phyloP scores from a whole-genome alignment of 2,888 invertebrate genomes.

The Ischnura elegans region DNA sequence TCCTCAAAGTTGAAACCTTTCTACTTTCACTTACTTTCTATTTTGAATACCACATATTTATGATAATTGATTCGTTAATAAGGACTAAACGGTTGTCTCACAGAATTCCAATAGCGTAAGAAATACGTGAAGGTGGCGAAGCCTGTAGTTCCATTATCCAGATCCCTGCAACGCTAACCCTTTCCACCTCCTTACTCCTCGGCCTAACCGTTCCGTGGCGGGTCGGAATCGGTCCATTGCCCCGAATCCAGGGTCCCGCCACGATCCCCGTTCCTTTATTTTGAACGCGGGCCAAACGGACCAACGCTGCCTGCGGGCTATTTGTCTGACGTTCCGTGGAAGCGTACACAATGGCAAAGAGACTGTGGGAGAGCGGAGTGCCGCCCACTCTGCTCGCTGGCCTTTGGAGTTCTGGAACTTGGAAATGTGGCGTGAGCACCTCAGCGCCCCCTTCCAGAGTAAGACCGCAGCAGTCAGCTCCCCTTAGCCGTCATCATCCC shows the following conservation, averaged over 20 bases:
- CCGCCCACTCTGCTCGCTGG: not conserved
- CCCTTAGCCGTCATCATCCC: too few species aligned
- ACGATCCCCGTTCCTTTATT: not conserved
- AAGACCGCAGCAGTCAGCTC: not conserved
- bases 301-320: not conserved
- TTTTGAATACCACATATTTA: too few species aligned
- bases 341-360: not conserved
- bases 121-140: too few species aligned
- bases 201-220: not conserved
- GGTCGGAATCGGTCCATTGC: slow-evolving; percentile 44
- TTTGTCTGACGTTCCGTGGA: slow-evolving; percentile 10
- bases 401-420: not conserved
- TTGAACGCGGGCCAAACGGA: slow-evolving; percentile 18
- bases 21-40: too few species aligned
- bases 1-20: too few species aligned
- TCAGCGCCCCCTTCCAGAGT: not conserved
- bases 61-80: too few species aligned
- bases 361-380: not conserved
- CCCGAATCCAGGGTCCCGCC: not conserved
- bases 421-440: not conserved
- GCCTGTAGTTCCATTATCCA: slow-evolving; percentile 18
- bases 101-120: not conserved
- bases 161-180: not conserved
- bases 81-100: not conserved
- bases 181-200: not conserved